Evolutionary conservation across 2,888 invertebrate genomes (phyloP).

Genomic region (Liopterus haemorrhoidalis): DNA sequence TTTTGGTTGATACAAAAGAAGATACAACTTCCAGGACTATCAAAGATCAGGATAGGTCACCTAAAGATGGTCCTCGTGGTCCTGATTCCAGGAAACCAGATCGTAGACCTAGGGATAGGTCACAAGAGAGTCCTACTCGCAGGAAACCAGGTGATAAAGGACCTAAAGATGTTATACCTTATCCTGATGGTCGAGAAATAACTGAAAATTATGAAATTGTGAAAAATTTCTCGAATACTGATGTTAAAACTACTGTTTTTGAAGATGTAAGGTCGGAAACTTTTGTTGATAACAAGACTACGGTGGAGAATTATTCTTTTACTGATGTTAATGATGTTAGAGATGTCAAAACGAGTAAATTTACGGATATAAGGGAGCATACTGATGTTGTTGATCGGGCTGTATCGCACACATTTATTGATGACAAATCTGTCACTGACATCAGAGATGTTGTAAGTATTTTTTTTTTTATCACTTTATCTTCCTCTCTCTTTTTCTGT

Average conservation of each 20-base stretch:
- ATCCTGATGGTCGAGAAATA: conserved; percentile 25
- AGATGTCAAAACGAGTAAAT: neutral
- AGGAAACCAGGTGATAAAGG: conserved; percentile 16
- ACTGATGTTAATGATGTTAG: conserved; percentile 22
- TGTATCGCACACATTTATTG: conserved; percentile 12
- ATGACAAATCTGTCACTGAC: conserved; percentile 44
- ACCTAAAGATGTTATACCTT: conserved; percentile 22
- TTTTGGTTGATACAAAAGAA: conserved; percentile 8
- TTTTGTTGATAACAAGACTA: conserved; percentile 33
- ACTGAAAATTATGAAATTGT: conserved; percentile 21
- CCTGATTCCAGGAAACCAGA: conserved; percentile 18
- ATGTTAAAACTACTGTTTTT: conserved; percentile 25
- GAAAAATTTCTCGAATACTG: conserved; percentile 20
- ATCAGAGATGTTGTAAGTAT: conserved; percentile 50
- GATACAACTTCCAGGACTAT: conserved; percentile 9
- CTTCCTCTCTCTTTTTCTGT: no score
- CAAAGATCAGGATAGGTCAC: conserved; percentile 24
- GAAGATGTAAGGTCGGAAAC: conserved; percentile 31
- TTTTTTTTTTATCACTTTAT: conserved; percentile 6
- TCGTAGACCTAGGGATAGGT: conserved; percentile 12
- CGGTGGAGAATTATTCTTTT: conserved; percentile 23
- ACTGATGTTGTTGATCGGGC: conserved; percentile 16
- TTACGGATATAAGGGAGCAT: conserved; percentile 27
- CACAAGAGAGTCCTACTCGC: conserved; percentile 17
- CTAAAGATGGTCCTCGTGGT: conserved; percentile 13